phyloP scores from a whole-genome alignment of 2,113 vertebrate genomes.

The Myiozetetes cayanensis region DNA sequence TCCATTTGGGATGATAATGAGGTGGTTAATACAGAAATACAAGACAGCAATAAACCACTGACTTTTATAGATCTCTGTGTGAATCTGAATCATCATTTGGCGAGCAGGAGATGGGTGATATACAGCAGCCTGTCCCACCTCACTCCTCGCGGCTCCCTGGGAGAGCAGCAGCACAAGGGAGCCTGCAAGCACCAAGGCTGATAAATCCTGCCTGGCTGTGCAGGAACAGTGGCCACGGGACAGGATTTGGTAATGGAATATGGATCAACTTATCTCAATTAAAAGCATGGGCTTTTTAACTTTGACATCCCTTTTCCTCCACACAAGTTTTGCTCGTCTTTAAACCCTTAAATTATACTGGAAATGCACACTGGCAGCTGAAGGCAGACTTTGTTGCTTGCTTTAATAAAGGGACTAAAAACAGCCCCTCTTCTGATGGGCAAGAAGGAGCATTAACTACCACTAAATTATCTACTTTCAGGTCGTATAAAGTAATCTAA shows the following conservation, averaged over 20 bases:
- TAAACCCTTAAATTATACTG: not conserved
- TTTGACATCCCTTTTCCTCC: not conserved
- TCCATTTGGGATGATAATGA: slow-evolving; percentile 73
- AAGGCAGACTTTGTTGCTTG: not conserved
- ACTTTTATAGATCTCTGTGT: slow-evolving; percentile 69
- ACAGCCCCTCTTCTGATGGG: not conserved
- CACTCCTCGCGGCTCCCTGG: not conserved
- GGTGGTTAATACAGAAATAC: slow-evolving; percentile 74
- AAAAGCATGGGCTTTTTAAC: not conserved
- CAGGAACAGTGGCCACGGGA: not conserved
- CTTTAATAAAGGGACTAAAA: not conserved
- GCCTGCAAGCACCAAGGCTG: not conserved
- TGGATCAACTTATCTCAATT: slow-evolving; percentile 29
- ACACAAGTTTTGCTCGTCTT: not conserved
- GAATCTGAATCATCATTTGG: slow-evolving; percentile 69
- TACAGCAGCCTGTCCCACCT: slow-evolving; percentile 3
- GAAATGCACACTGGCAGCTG: not conserved
- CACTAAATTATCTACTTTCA: not conserved
- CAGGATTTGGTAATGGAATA: slow-evolving; percentile 2
- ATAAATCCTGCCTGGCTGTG: slow-evolving; percentile 16
- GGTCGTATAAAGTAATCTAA: not conserved
- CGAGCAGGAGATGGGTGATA: slow-evolving; percentile 56
- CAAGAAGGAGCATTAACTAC: not conserved
- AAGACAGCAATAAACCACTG: slow-evolving; percentile 68
- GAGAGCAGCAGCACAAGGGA: slow-evolving; percentile 34